Percentiles rank a stretch among this genome's conserved stretches.
Conservation (phyloP, 2,888 invertebrate genomes). For the Uropetala carovei region DNA sequence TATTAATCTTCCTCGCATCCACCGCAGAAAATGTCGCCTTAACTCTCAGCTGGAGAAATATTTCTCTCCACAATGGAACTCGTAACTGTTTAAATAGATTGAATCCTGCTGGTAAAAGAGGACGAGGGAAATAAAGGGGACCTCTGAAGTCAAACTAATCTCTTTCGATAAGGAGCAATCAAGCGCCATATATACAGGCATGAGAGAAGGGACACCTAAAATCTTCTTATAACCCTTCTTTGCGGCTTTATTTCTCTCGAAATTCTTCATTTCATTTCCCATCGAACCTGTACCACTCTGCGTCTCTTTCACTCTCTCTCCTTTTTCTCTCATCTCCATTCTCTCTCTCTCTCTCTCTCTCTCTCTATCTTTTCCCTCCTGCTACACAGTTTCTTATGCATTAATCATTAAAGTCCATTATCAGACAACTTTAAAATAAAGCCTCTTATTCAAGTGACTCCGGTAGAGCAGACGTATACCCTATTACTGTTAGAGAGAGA, state of each 20-base stretch:
- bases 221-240: not conserved
- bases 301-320: not conserved
- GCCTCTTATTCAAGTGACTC: not conserved
- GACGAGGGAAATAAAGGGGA: too few relatives aligned
- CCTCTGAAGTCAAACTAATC: too few relatives aligned
- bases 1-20: too few relatives aligned
- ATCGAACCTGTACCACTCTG: not conserved
- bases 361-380: not conserved
- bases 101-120: too few relatives aligned
- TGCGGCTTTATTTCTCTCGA: not conserved
- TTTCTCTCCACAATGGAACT: too few relatives aligned
- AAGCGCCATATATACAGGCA: too few relatives aligned
- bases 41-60: too few relatives aligned
- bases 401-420: slow-evolving; percentile 1
- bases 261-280: not conserved
- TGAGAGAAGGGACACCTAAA: not conserved
- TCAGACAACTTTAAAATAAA: not conserved
- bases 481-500: too few relatives aligned
- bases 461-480: too few relatives aligned
- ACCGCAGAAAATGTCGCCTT: too few relatives aligned
- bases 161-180: too few relatives aligned
- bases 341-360: not conserved
- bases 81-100: too few relatives aligned
- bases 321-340: not conserved
- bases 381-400: not conserved